Conservation (phyloP, 2,888 invertebrate species). For the Apotomis betuletana region DNA sequence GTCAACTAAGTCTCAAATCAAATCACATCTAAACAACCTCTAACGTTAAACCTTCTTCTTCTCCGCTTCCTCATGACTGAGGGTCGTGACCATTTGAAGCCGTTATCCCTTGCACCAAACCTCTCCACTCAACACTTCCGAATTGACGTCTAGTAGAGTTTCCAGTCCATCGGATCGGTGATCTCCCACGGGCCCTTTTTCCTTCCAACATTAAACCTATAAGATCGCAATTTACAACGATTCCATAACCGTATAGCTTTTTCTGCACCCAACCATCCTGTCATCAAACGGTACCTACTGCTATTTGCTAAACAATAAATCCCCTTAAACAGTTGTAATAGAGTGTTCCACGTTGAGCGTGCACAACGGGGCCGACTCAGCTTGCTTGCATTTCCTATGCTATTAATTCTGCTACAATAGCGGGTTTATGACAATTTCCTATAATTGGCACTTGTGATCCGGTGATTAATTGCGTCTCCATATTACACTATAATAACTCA, state of each 20-base stretch:
- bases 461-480: slow-evolving; percentile 11
- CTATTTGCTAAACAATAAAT: not conserved
- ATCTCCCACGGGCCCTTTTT: too few species aligned
- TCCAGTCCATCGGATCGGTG: too few species aligned
- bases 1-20: too few species aligned
- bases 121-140: too few species aligned
- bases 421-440: slow-evolving; percentile 26
- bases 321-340: slow-evolving; percentile 4
- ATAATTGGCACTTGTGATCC: slow-evolving; percentile 16
- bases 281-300: slow-evolving; percentile 33
- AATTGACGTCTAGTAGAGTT: too few species aligned
- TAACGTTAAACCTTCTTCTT: too few species aligned
- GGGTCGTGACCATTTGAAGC: too few species aligned
- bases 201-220: not conserved
- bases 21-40: too few species aligned
- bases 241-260: slow-evolving; percentile 26
- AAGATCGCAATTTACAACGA: slow-evolving; percentile 8
- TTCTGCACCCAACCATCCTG: slow-evolving; percentile 22
- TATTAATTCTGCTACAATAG: slow-evolving; percentile 25
- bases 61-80: too few species aligned
- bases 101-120: too few species aligned
- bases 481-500: slow-evolving; percentile 3
- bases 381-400: slow-evolving; percentile 35
- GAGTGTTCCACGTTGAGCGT: not conserved
- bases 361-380: slow-evolving; percentile 26